Conservation (phyloP, 2,113 vertebrate genomes). For the Pangasianodon gigas region DNA sequence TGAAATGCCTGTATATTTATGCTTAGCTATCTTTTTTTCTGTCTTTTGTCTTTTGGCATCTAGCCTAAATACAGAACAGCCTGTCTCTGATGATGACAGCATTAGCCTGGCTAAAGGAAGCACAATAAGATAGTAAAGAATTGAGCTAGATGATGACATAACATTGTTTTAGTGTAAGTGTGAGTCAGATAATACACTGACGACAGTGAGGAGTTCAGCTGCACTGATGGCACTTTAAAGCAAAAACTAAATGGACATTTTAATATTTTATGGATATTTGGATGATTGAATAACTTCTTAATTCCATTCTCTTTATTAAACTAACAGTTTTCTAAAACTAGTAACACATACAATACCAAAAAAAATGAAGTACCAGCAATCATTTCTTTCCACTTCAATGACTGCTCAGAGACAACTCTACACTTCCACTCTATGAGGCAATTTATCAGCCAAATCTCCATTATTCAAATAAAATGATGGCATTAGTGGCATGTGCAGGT, state of each 20-base stretch:
- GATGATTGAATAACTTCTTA: not conserved
- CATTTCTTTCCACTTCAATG: not conserved
- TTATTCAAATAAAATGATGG: not conserved
- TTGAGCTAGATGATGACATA: not conserved
- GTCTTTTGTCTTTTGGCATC: not conserved
- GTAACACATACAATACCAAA: not conserved
- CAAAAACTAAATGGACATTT: not conserved
- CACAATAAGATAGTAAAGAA: not conserved
- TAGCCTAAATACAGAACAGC: not conserved
- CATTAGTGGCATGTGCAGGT: not conserved
- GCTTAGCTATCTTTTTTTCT: not conserved
- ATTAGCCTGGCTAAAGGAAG: not conserved
- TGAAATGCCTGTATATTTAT: not conserved
- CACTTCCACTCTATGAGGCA: not conserved
- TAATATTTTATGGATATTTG: not conserved
- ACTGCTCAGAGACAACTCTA: not conserved
- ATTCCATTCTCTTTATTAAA: no score
- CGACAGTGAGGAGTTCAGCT: not conserved
- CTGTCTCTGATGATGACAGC: not conserved
- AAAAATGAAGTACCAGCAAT: not conserved
- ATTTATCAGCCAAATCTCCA: not conserved
- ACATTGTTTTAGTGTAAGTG: not conserved
- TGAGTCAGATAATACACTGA: not conserved
- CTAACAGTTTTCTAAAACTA: not conserved
- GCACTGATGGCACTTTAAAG: not conserved